Conservation (phyloP, 2,888 invertebrate genomes). For the Netelia virgata region DNA sequence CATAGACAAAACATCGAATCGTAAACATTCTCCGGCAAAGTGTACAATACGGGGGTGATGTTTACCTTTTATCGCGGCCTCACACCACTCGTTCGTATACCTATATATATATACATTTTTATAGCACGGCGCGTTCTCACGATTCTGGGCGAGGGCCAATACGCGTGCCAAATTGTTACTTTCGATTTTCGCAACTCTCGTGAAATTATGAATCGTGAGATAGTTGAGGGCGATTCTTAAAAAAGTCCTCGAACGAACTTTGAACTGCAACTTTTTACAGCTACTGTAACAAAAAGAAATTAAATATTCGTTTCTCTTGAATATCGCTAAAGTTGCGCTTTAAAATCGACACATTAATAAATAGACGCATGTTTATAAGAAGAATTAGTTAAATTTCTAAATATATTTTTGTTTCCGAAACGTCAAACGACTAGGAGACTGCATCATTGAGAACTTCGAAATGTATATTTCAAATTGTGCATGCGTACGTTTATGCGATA, state of each 20-base stretch:
- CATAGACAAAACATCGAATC: slow-evolving; percentile 18
- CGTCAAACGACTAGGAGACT: too few relatives aligned
- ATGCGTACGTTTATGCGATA: too few relatives aligned
- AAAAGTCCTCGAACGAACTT: slow-evolving; percentile 1
- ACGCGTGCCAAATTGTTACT: slow-evolving; percentile 16
- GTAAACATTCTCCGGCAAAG: slow-evolving; percentile 59
- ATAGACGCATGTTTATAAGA: too few relatives aligned
- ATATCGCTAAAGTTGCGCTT: too few relatives aligned
- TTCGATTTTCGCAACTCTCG: slow-evolving; percentile 42
- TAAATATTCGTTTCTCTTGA: too few relatives aligned
- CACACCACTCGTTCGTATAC: slow-evolving; percentile 6
- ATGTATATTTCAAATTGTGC: too few relatives aligned
- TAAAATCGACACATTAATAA: too few relatives aligned
- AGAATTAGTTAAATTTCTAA: too few relatives aligned
- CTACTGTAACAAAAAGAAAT: neutral
- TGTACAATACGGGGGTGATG: slow-evolving; percentile 48
- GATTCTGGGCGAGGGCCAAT: slow-evolving; percentile 47
- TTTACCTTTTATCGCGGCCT: slow-evolving; percentile 39
- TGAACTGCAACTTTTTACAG: slow-evolving; percentile 2
- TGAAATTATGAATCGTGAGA: slow-evolving; percentile 19
- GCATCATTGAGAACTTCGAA: too few relatives aligned
- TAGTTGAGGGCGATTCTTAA: neutral
- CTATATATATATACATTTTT: slow-evolving; percentile 2
- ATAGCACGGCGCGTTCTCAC: neutral
- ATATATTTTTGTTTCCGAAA: too few relatives aligned